Evolutionary conservation across 2,113 vertebrate genomes (phyloP).

Genomic region (Oplegnathus fasciatus): DNA sequence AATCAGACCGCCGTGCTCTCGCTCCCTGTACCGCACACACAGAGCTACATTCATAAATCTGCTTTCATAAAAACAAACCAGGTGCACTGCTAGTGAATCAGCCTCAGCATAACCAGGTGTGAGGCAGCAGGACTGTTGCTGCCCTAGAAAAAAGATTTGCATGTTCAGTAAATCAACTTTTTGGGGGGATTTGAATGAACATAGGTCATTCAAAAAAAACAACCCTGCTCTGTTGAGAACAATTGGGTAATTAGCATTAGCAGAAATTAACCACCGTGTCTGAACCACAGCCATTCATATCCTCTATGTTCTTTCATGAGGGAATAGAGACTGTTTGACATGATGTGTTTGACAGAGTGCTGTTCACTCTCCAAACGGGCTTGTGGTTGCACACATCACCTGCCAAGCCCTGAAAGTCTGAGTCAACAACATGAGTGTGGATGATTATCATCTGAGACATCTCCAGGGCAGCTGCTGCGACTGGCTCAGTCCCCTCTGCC

Average conservation of each 20-base stretch:
- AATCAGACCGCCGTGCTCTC: constrained; percentile 33
- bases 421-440: constrained; percentile 68
- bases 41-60: constrained; percentile 50
- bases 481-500: constrained; percentile 32
- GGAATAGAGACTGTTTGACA: constrained; percentile 10
- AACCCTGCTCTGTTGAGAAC: neutral
- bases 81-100: constrained; percentile 68
- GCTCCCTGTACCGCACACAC: constrained; percentile 30
- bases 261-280: neutral
- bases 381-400: constrained; percentile 60
- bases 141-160: neutral
- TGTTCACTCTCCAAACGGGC: constrained; percentile 45
- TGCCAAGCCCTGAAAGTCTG: constrained; percentile 65
- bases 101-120: constrained; percentile 50
- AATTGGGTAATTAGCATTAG: neutral
- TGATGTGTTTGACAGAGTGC: constrained; percentile 13
- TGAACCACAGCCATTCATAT: neutral
- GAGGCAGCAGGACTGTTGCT: neutral
- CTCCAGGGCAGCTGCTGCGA: constrained; percentile 68
- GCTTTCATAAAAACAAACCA: constrained; percentile 56
- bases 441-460: constrained; percentile 72
- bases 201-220: neutral
- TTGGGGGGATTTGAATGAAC: neutral
- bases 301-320: neutral
- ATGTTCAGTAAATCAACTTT: neutral